These are phyloP conservation scores for Rutilus rutilus DNA, from an alignment of 2,113 vertebrate species.

Conservation along the genomic window DNA sequence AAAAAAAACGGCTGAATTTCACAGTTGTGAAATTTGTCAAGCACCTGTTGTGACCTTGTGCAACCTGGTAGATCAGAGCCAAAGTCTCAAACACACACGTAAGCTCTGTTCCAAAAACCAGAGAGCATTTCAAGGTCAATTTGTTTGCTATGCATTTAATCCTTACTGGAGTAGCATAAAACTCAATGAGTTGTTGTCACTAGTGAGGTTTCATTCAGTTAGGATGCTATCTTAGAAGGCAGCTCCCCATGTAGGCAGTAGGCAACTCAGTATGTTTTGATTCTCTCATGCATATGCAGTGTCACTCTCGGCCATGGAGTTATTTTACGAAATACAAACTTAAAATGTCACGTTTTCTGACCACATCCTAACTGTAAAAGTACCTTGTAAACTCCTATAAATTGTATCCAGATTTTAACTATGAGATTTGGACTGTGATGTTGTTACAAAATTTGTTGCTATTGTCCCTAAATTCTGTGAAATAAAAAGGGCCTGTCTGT, in stretches of 20 bases:
- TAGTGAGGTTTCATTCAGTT: not conserved
- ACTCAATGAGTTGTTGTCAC: not conserved
- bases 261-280: constrained; percentile 9
- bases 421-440: not conserved
- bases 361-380: not conserved
- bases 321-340: constrained; percentile 4
- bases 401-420: not conserved
- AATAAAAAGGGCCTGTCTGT: not conserved
- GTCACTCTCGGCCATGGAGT: not conserved
- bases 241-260: not conserved
- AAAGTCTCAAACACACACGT: constrained; percentile 38
- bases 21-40: constrained; percentile 72
- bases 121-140: constrained; percentile 1
- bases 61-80: constrained; percentile 23
- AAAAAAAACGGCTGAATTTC: constrained; percentile 58
- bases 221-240: not conserved
- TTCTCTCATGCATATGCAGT: constrained; percentile 1
- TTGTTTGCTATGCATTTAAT: not conserved
- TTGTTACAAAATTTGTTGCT: not conserved
- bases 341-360: constrained; percentile 48
- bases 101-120: constrained; percentile 32
- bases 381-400: not conserved
- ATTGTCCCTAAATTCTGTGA: not conserved
- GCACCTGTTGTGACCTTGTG: constrained; percentile 64
- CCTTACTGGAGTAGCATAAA: not conserved